These are phyloP conservation scores for Mya arenaria DNA, from an alignment of 1,140 invertebrate genomes.

Conservation along the genomic window DNA sequence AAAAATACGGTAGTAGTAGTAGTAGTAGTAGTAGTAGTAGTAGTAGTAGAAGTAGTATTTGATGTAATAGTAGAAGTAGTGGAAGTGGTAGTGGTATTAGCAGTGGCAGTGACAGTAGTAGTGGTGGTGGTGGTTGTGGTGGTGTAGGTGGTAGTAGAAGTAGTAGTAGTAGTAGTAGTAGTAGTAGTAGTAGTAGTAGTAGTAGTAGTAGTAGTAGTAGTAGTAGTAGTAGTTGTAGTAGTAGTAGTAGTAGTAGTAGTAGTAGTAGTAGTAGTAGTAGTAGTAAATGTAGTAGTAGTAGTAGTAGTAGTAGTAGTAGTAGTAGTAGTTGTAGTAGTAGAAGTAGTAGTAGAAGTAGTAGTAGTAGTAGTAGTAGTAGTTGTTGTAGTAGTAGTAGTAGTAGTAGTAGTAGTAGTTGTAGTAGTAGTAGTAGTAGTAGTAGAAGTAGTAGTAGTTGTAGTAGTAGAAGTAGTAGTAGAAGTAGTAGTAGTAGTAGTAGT, in stretches of 20 bases:
- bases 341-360: background rate
- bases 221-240: background rate
- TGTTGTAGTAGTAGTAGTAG: background rate
- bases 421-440: background rate
- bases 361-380: background rate
- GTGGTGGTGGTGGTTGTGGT: background rate
- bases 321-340: background rate
- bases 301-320: background rate
- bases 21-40: background rate
- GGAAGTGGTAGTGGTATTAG: background rate
- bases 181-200: background rate
- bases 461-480: background rate
- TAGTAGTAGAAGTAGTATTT: background rate
- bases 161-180: background rate
- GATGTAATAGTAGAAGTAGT: background rate
- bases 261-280: background rate
- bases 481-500: background rate
- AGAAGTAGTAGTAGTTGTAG: background rate
- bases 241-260: background rate
- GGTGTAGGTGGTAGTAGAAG: background rate
- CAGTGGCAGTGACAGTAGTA: background rate
- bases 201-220: background rate
- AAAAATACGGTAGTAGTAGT: background rate
- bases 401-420: background rate
- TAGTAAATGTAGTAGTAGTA: background rate